phyloP scores from a whole-genome alignment of 2,888 invertebrate genomes.

The Caenorhabditis sp. region DNA sequence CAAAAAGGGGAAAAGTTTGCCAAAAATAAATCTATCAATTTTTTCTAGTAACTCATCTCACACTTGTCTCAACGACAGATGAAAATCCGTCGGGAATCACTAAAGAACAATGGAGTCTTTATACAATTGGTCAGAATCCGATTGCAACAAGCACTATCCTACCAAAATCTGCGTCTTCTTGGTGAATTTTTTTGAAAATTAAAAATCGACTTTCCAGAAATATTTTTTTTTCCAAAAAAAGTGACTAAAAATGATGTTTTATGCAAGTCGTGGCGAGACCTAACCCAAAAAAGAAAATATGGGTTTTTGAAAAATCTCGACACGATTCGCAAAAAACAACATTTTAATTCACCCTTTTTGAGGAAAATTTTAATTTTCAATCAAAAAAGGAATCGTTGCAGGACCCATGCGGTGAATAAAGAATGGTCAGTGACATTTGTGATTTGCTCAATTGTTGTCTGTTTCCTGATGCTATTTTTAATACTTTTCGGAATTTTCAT shows the following conservation, averaged over 20 bases:
- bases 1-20: too few relatives aligned
- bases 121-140: constrained; percentile 28
- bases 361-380: neutral
- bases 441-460: constrained; percentile 36
- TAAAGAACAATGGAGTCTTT: constrained; percentile 20
- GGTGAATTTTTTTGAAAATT: neutral
- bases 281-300: too few relatives aligned
- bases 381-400: constrained; percentile 1
- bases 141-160: constrained; percentile 13
- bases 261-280: too few relatives aligned
- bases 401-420: constrained; percentile 44
- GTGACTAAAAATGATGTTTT: too few relatives aligned
- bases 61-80: neutral
- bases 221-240: too few relatives aligned
- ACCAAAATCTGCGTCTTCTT: constrained; percentile 21
- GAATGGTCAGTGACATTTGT: constrained; percentile 44
- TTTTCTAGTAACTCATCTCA: neutral
- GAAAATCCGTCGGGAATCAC: constrained; percentile 4
- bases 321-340: neutral
- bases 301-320: too few relatives aligned
- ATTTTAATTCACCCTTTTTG: too few relatives aligned
- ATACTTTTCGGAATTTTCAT: constrained; percentile 41
- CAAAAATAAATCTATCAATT: neutral
- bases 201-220: too few relatives aligned
- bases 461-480: constrained; percentile 39